Percentiles rank a stretch among this genome's conserved stretches.
These are phyloP conservation scores for Pyrgus malvae DNA, from an alignment of 2,888 invertebrate genomes.

Conservation along the genomic window DNA sequence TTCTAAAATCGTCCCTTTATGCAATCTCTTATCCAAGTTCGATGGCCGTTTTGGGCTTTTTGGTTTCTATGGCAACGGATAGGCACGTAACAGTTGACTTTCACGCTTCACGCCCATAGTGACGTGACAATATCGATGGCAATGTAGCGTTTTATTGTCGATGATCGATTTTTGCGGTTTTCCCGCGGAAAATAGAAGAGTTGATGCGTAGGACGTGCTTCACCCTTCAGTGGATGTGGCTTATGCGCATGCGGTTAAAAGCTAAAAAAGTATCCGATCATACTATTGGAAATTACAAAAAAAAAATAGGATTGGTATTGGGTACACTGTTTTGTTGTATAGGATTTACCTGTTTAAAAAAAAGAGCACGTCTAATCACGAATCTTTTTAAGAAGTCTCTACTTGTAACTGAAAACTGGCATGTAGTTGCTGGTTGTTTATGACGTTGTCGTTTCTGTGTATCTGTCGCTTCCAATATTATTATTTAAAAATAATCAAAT, in stretches of 20 bases:
- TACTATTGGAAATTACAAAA: too few species aligned
- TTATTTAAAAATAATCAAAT: too few species aligned
- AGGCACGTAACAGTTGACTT: constrained; percentile 51
- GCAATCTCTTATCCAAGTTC: constrained; percentile 38
- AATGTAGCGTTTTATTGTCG: constrained; percentile 47
- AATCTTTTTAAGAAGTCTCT: too few species aligned
- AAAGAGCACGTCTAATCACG: too few species aligned
- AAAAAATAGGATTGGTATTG: too few species aligned
- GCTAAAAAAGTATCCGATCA: not conserved
- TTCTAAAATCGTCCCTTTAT: not conserved
- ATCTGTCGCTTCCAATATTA: too few species aligned
- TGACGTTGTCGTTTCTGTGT: too few species aligned
- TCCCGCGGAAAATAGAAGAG: constrained; percentile 23
- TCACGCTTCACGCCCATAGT: constrained; percentile 55
- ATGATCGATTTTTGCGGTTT: constrained; percentile 45
- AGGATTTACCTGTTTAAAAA: too few species aligned
- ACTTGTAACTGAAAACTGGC: too few species aligned
- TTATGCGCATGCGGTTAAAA: constrained; percentile 1
- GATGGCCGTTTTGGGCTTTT: constrained; percentile 49
- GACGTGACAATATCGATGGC: constrained; percentile 64
- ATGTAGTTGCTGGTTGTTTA: too few species aligned
- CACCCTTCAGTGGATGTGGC: not conserved
- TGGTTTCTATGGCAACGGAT: constrained; percentile 45
- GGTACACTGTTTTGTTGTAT: too few species aligned
- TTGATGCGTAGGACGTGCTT: constrained; percentile 19